These are phyloP conservation scores for Drosophila macrothrix DNA, from an alignment of 2,888 invertebrate species.

Conservation along the genomic window DNA sequence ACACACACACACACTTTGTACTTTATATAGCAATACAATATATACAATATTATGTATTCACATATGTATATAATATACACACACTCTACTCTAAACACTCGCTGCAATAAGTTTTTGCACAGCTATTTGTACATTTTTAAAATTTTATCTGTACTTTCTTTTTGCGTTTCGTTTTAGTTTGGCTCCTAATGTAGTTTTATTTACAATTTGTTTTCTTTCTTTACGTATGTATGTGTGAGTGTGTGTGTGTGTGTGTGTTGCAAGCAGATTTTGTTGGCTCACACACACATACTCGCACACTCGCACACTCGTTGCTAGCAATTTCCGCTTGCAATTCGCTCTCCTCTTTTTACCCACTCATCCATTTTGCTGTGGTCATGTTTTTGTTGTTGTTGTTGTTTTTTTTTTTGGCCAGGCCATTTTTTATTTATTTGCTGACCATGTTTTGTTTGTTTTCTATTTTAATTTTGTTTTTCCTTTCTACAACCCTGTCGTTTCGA, in stretches of 20 bases:
- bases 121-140: constrained; percentile 41
- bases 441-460: constrained; percentile 66
- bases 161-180: constrained; percentile 48
- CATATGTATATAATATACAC: constrained; percentile 25
- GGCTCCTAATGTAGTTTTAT: constrained; percentile 46
- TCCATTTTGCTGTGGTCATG: constrained; percentile 9
- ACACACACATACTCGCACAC: constrained; percentile 38
- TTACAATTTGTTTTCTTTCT: constrained; percentile 10
- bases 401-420: constrained; percentile 19
- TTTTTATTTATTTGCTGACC: constrained; percentile 58
- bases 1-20: constrained; percentile 7
- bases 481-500: constrained; percentile 5
- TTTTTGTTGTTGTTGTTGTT: constrained; percentile 16
- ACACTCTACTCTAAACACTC: constrained; percentile 31
- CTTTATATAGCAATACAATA: constrained; percentile 17
- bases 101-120: constrained; percentile 62
- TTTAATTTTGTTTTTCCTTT: constrained; percentile 59
- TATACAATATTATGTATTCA: constrained; percentile 13
- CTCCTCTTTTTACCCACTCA: neutral
- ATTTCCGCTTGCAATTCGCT: constrained; percentile 72
- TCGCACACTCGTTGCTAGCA: constrained; percentile 49
- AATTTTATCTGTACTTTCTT: constrained; percentile 4
- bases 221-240: constrained; percentile 7
- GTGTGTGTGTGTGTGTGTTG: neutral
- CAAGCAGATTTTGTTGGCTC: constrained; percentile 34